Base-by-base conservation (phyloP, 2,113 vertebrate genomes). In the Urocynchramus pylzowi region DNA sequence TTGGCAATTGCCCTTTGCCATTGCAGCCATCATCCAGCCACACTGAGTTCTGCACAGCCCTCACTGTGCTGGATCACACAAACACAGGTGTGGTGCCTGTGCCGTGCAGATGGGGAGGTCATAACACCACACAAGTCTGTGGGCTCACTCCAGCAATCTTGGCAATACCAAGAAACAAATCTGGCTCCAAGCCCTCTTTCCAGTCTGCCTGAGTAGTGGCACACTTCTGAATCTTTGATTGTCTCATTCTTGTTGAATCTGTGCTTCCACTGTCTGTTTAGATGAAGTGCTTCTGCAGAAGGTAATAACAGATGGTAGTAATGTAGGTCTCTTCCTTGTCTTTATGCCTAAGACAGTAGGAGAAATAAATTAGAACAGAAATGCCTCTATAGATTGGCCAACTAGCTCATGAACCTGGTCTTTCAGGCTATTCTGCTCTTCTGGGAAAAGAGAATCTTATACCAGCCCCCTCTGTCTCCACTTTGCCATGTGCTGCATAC, bases 301-400 rank as follows among this genome's bases (percentile, higher is more conserved):
- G 44, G 57, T 94, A 79, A 84, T 70, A 91, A 49, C 93, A 91
- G 87, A 82, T 94, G 92, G 90, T 89, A 64, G 24, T 56, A 90
- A 60, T 49, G 41, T 79, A 75, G 50, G 67, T 80, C 45, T 17
- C 18, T 89, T 76, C 30, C 75, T 83, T 90, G 70, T 88, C 75
- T 90, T 88, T 68, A 67, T 0, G 4, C 67, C 52, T 83, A 71
- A 90, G 35, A 86, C 9, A 44, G 35, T 53, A 80, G 39, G 57
- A 78, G 37, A 90, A 93, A 75, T 68, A 87, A 94, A 93, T 85
- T 20, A 39, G 67, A 75, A 37, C 18, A 53, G 81, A 82, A 84
- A 68, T 68, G 37, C 13, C 44, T 50, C 21, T 30, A 3, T 33
- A 44, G 45, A 56, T 63, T 86, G 59, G 39, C 35, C 54, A 69